These are phyloP conservation scores for Martes martes DNA, from an alignment of 2,113 vertebrate genomes.

Conservation along the genomic window DNA sequence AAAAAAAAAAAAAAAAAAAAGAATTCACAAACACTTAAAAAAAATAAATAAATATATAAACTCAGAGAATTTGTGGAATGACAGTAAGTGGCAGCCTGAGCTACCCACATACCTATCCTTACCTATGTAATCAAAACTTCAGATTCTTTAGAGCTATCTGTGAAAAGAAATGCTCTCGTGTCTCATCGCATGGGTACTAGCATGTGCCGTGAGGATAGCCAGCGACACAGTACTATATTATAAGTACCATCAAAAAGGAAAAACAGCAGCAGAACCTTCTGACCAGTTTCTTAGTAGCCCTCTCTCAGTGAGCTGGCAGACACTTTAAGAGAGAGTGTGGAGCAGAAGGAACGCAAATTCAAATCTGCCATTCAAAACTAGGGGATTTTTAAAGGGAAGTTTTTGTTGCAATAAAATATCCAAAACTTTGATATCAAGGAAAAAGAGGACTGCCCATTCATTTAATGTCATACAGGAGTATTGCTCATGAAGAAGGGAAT, in stretches of 20 bases:
- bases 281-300: background rate
- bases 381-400: background rate
- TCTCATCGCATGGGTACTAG: background rate
- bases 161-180: background rate
- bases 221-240: background rate
- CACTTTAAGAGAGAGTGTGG: background rate
- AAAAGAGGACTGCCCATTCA: background rate
- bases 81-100: background rate
- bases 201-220: background rate
- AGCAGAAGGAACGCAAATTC: background rate
- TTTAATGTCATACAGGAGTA: background rate
- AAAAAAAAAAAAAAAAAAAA: too few relatives aligned
- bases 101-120: background rate
- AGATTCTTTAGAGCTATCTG: background rate
- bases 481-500: background rate
- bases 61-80: background rate
- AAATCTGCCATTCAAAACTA: background rate
- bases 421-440: background rate
- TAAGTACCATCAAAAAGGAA: background rate
- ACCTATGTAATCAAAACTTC: background rate
- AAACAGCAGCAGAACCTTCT: background rate
- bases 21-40: too few relatives aligned
- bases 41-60: too few relatives aligned
- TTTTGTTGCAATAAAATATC: background rate
- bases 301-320: too few relatives aligned